A percentile compares a stretch with the other conserved stretches of the same genome.
Conservation (phyloP, 2,113 vertebrate species). For the Kryptolebias marmoratus region DNA sequence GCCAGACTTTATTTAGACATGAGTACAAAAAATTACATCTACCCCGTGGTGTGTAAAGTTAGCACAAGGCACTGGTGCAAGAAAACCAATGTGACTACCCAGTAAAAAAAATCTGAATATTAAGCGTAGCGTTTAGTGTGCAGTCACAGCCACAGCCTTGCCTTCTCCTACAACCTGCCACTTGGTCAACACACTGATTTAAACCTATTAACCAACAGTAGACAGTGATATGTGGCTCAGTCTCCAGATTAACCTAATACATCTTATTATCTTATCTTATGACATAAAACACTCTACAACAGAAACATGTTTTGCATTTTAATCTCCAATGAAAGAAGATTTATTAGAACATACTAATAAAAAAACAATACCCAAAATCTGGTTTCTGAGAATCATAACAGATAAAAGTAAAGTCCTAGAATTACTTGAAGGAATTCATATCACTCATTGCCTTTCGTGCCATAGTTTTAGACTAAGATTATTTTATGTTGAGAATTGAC, state of each 20-base stretch:
- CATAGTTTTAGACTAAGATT: too few relatives aligned
- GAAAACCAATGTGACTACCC: neutral
- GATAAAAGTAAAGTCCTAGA: too few relatives aligned
- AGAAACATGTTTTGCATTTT: neutral
- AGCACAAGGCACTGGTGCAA: neutral
- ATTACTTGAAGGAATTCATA: too few relatives aligned
- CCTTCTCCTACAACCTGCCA: neutral
- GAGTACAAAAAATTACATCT: neutral
- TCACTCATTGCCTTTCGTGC: too few relatives aligned
- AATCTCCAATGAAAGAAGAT: neutral
- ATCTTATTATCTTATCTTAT: neutral
- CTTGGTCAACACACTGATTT: neutral
- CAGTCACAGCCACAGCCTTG: neutral
- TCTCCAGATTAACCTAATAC: neutral
- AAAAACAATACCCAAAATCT: too few relatives aligned
- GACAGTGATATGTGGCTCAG: neutral
- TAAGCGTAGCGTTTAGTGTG: neutral
- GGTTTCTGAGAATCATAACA: too few relatives aligned
- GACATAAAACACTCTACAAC: neutral
- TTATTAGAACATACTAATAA: neutral
- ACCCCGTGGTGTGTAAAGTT: neutral
- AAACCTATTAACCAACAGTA: neutral
- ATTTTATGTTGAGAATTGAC: too few relatives aligned
- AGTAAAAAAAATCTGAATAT: neutral
- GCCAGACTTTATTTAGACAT: too few relatives aligned